phyloP scores from a whole-genome alignment of 37 sponge, comb jelly and placozoan genomes.

The Chondrosia reniformis region DNA sequence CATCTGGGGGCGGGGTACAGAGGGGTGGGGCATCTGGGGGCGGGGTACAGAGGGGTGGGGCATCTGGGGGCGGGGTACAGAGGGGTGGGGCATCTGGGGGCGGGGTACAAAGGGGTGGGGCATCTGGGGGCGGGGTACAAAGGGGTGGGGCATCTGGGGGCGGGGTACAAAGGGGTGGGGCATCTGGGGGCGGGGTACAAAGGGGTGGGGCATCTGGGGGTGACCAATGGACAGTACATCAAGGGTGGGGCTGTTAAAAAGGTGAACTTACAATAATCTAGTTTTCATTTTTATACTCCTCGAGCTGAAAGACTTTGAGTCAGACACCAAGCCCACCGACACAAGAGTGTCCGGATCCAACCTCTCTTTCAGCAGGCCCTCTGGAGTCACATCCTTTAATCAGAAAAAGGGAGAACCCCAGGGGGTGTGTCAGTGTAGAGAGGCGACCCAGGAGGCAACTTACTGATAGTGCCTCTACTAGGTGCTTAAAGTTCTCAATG shows the following conservation, averaged over 20 bases:
- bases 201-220: neutral
- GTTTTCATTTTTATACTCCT: slow-evolving; percentile 89
- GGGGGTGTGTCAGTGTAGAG: neutral
- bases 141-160: neutral
- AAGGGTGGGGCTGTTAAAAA: too few species aligned
- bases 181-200: neutral
- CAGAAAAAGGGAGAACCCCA: neutral
- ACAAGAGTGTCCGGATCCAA: slow-evolving; percentile 91
- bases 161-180: neutral
- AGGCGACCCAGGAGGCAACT: neutral
- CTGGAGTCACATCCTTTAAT: slow-evolving; percentile 67
- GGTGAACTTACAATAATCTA: slow-evolving; percentile 75
- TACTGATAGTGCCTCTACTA: slow-evolving; percentile 41
- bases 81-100: neutral
- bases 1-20: neutral
- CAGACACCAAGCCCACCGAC: slow-evolving; percentile 61
- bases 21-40: neutral
- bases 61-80: neutral
- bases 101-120: neutral
- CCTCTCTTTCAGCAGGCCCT: slow-evolving; percentile 78
- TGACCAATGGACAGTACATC: too few species aligned
- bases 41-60: neutral
- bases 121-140: neutral
- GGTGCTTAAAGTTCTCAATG: slow-evolving; percentile 22
- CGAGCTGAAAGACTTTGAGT: slow-evolving; percentile 80